Percentiles rank a stretch among this genome's conserved stretches.
phyloP scores from a whole-genome alignment of 1,140 invertebrate species.

The Cepaea nemoralis region DNA sequence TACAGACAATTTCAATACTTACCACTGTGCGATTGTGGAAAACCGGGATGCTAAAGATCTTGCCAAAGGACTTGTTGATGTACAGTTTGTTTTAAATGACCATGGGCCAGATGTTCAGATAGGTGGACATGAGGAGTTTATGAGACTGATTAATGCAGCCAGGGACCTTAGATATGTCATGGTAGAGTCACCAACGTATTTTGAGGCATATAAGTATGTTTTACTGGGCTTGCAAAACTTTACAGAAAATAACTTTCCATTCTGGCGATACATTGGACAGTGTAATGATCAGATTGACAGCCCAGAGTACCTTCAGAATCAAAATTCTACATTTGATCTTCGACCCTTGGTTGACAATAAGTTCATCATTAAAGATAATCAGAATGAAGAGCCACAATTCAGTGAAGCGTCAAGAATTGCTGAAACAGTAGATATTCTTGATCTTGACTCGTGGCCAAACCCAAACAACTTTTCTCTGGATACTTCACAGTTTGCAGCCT shows the following conservation, averaged over 20 bases:
- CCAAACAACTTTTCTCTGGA: constrained; percentile 65
- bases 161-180: constrained; percentile 56
- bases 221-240: constrained; percentile 69
- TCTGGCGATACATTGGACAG: constrained; percentile 62
- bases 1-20: constrained; percentile 77
- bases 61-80: constrained; percentile 54
- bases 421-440: constrained; percentile 34
- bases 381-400: constrained; percentile 1
- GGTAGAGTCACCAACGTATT: constrained; percentile 73
- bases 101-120: not conserved
- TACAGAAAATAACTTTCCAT: constrained; percentile 66
- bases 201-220: constrained; percentile 73
- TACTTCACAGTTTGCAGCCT: constrained; percentile 72
- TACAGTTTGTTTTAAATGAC: constrained; percentile 67
- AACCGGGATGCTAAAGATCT: constrained; percentile 73
- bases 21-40: constrained; percentile 78
- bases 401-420: constrained; percentile 38
- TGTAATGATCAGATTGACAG: constrained; percentile 51
- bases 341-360: constrained; percentile 50
- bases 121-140: constrained; percentile 13
- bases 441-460: constrained; percentile 56
- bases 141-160: constrained; percentile 17
- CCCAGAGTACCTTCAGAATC: constrained; percentile 53
- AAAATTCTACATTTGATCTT: constrained; percentile 49
- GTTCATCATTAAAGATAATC: constrained; percentile 44